Percentiles rank a stretch among this genome's conserved stretches.
Conservation (phyloP, 2,797 vertebrate genomes). For the Margarornis squamiger region DNA sequence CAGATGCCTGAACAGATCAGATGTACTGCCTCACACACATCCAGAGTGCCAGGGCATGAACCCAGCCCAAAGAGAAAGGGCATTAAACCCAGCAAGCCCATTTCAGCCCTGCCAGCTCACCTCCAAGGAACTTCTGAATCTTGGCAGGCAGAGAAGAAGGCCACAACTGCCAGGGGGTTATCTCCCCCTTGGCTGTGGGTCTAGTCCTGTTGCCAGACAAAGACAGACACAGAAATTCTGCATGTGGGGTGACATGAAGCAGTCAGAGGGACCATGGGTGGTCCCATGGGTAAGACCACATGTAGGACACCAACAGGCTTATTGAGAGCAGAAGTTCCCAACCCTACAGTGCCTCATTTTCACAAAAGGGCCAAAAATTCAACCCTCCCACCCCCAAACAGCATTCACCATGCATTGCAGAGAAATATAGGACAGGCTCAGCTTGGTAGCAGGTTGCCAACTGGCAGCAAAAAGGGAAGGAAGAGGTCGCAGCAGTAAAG, state of each 20-base stretch:
- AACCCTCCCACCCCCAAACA: rapidly evolving
- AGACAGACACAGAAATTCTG: not conserved
- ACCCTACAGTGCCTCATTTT: not conserved
- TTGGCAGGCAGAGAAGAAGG: not conserved
- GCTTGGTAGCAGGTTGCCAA: not conserved
- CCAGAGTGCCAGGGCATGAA: not conserved
- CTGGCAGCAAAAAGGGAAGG: not conserved
- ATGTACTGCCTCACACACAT: not conserved
- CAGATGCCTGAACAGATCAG: not conserved
- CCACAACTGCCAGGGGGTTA: rapidly evolving
- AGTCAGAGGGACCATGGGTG: not conserved
- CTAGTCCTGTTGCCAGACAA: not conserved
- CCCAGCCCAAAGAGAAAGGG: rapidly evolving
- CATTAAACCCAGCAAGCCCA: not conserved
- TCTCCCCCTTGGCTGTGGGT: not conserved
- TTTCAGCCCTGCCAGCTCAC: not conserved
- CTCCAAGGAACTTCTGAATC: not conserved
- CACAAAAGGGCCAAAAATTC: not conserved
- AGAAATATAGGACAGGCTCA: not conserved
- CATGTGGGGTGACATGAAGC: not conserved
- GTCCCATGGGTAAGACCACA: not conserved
- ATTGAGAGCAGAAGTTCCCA: not conserved
- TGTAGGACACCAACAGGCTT: not conserved
- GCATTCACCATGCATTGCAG: not conserved
- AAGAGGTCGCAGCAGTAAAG: not conserved